Conservation (phyloP, 2,888 invertebrate genomes). For the Branchellion lobata region DNA sequence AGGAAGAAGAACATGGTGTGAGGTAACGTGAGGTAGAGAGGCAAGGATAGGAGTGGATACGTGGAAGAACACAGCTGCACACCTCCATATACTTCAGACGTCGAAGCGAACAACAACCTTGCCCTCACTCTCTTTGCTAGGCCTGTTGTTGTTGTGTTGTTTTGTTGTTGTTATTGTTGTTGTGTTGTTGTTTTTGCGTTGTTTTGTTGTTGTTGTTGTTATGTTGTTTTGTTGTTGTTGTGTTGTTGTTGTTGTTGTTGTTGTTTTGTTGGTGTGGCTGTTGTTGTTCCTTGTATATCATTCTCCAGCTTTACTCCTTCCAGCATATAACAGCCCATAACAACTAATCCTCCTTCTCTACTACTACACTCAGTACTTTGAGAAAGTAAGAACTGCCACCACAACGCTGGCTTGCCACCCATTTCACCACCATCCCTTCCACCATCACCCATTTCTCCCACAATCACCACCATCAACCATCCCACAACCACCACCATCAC, state of each 20-base stretch:
- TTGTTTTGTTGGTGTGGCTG: background rate
- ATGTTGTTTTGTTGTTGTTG: background rate
- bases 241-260: background rate
- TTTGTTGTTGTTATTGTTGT: background rate
- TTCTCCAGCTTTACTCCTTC: background rate
- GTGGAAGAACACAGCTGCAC: background rate
- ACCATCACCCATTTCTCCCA: background rate
- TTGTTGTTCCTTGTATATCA: background rate
- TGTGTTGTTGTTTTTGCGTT: background rate
- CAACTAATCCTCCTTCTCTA: background rate
- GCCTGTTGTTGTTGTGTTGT: too few relatives aligned
- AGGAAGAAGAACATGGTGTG: background rate
- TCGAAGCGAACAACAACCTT: constrained; percentile 89
- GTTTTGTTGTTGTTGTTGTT: background rate
- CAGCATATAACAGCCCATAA: background rate
- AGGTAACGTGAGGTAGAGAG: too few relatives aligned
- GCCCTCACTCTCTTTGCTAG: constrained; percentile 89
- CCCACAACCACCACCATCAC: background rate
- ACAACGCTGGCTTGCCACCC: background rate
- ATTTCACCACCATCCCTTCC: background rate
- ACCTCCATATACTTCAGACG: constrained; percentile 93
- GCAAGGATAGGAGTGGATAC: too few relatives aligned
- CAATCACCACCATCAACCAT: background rate
- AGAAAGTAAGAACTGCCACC: too few relatives aligned
- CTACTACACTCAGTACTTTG: background rate